phyloP scores from a whole-genome alignment of 2,113 vertebrate genomes.

The Tychaedon coryphoeus region DNA sequence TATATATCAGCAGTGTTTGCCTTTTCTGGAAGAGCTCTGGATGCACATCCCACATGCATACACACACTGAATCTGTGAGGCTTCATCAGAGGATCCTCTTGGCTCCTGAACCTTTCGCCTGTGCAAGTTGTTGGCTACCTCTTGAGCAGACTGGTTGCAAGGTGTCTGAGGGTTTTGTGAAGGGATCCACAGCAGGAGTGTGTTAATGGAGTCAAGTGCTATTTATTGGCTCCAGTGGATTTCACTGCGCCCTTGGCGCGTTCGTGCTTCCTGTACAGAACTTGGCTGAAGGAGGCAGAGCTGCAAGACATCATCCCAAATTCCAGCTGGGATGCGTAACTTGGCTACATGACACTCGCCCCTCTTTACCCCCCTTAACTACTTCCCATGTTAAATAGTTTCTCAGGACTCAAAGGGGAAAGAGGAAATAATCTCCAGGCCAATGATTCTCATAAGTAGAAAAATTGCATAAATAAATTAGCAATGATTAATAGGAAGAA shows the following conservation, averaged over 20 bases:
- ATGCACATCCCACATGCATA: not conserved
- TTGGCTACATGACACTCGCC: constrained; percentile 24
- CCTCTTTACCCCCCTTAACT: not conserved
- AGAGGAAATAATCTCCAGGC: constrained; percentile 5
- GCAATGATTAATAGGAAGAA: constrained; percentile 6
- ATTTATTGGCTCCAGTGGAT: constrained; percentile 3
- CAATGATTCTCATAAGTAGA: not conserved
- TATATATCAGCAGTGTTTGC: not conserved
- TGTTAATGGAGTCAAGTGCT: constrained; percentile 8
- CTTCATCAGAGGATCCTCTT: not conserved
- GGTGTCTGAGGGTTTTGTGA: not conserved
- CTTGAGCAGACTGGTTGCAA: not conserved
- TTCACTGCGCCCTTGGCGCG: not conserved
- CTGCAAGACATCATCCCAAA: constrained; percentile 39
- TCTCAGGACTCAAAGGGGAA: constrained; percentile 31
- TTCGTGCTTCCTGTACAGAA: not conserved
- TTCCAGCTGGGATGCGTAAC: constrained; percentile 59
- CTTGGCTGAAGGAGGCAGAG: constrained; percentile 2
- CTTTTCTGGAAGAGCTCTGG: not conserved
- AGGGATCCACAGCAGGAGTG: not conserved
- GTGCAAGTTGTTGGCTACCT: not conserved
- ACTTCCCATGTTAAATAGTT: constrained; percentile 42
- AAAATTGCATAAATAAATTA: constrained; percentile 42
- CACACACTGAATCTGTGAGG: not conserved
- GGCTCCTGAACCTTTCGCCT: not conserved